Evolutionary conservation across 2,888 invertebrate genomes (phyloP).

Genomic region (Coremacera marginata): DNA sequence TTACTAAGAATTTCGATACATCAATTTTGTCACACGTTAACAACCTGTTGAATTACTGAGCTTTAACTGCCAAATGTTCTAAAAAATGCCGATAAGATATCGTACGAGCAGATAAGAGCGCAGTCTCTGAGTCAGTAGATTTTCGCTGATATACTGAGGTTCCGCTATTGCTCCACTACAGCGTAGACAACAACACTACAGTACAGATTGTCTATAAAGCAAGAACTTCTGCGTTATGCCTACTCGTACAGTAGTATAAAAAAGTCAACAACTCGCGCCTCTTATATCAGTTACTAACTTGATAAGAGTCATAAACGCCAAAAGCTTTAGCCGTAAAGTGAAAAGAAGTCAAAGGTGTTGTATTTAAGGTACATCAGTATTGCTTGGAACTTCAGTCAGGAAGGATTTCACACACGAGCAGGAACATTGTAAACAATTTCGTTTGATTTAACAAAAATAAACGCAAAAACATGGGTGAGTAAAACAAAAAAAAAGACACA

Average conservation of each 20-base stretch:
- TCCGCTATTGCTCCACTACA: not conserved
- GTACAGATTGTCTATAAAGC: not conserved
- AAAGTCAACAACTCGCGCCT: not conserved
- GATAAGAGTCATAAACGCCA: not conserved
- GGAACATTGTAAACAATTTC: not conserved
- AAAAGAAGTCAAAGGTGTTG: not conserved
- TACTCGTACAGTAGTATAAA: no score
- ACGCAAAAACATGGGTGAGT: constrained; percentile 25
- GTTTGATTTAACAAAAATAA: not conserved
- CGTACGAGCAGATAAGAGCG: not conserved
- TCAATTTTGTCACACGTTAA: not conserved
- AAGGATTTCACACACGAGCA: not conserved
- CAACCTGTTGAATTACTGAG: not conserved
- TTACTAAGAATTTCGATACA: not conserved
- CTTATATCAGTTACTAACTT: constrained; percentile 8
- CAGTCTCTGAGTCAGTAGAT: not conserved
- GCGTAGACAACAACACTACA: not conserved
- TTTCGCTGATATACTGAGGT: not conserved
- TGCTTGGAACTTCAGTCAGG: constrained; percentile 9
- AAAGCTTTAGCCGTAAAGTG: constrained; percentile 17
- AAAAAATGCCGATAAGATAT: not conserved
- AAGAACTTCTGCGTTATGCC: not conserved
- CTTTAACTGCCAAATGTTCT: not conserved
- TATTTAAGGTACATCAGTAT: constrained; percentile 19
- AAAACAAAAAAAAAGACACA: not conserved